phyloP scores from a whole-genome alignment of 2,113 vertebrate species.

The Oreotrochilus melanogaster region DNA sequence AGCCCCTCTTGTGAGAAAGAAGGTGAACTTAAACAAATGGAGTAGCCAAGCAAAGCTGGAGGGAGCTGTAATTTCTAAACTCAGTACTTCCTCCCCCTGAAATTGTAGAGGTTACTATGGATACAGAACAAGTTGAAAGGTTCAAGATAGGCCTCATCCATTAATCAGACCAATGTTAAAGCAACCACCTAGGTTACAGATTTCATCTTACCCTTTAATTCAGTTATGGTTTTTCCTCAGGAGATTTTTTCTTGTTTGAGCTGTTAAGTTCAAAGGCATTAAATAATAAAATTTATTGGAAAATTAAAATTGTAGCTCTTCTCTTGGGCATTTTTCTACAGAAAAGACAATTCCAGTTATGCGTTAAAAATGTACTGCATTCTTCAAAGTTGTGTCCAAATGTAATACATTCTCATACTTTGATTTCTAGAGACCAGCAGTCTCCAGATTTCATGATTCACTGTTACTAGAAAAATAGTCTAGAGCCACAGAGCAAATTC shows the following conservation, averaged over 20 bases:
- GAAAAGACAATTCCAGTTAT: not conserved
- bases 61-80: not conserved
- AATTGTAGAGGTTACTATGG: not conserved
- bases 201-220: not conserved
- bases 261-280: not conserved
- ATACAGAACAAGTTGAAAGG: not conserved
- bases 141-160: not conserved
- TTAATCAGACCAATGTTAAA: not conserved
- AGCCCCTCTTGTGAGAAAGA: not conserved
- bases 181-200: not conserved
- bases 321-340: not conserved
- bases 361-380: not conserved
- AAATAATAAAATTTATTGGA: not conserved
- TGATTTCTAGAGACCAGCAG: not conserved
- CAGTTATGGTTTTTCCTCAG: not conserved
- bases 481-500: slow-evolving; percentile 24
- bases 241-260: not conserved
- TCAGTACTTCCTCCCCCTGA: not conserved
- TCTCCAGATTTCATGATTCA: not conserved
- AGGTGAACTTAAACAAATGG: not conserved
- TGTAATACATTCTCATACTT: not conserved
- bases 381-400: not conserved
- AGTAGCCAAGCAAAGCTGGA: not conserved
- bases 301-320: not conserved
- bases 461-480: slow-evolving; percentile 6